These are phyloP conservation scores for Drosophila mayaguana DNA, from an alignment of 2,888 invertebrate species.

Conservation along the genomic window DNA sequence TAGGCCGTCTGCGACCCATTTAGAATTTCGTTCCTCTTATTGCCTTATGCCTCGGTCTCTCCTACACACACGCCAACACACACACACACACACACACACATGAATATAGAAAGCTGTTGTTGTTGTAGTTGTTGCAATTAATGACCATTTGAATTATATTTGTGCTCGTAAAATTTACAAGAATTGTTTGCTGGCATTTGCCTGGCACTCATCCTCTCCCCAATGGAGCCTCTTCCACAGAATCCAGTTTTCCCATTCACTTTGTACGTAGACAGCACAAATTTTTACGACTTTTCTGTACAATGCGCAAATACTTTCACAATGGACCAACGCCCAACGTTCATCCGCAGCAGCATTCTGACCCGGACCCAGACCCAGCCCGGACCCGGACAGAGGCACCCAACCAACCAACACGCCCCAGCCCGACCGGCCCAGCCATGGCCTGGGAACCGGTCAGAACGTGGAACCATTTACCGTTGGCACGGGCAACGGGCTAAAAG, in stretches of 20 bases:
- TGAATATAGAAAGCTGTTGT: conserved; percentile 1
- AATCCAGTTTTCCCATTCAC: conserved; percentile 61
- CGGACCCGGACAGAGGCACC: conserved; percentile 4
- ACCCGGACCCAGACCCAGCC: conserved; percentile 5
- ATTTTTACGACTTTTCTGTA: conserved; percentile 82
- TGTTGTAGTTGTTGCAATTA: conserved; percentile 79
- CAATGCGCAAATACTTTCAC: conserved; percentile 77
- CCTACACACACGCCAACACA: neutral
- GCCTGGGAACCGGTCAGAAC: conserved; percentile 35
- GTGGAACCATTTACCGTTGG: conserved; percentile 29
- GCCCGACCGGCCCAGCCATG: neutral
- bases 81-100: neutral
- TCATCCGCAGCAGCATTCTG: conserved; percentile 21
- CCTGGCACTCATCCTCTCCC: conserved; percentile 11
- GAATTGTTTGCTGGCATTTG: conserved; percentile 71
- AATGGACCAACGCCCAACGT: conserved; percentile 67
- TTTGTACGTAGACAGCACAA: conserved; percentile 69
- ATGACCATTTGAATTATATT: conserved; percentile 83
- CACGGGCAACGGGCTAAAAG: conserved; percentile 24
- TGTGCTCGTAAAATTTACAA: conserved; percentile 83
- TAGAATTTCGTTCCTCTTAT: conserved; percentile 51
- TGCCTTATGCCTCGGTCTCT: conserved; percentile 1
- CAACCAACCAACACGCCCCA: neutral
- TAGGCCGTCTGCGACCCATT: conserved; percentile 73
- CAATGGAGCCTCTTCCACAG: conserved; percentile 24